Conservation (phyloP, 1,140 invertebrate genomes). For the Geopemphigus sp. region DNA sequence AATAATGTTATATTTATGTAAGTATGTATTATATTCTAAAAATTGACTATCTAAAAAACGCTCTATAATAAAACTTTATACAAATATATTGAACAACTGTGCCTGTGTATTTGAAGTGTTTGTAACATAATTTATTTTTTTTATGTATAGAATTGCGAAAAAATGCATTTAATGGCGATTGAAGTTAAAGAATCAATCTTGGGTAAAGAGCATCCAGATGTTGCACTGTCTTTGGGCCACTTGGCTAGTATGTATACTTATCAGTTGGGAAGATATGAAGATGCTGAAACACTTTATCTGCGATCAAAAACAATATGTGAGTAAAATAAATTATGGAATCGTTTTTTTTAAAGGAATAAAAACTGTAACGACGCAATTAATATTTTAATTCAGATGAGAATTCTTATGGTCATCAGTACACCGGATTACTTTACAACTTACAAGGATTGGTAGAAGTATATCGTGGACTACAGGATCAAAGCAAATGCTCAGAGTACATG, state of each 20-base stretch:
- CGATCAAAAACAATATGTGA: conserved; percentile 85
- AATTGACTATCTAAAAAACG: no score
- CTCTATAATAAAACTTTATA: no score
- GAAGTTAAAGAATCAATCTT: conserved; percentile 84
- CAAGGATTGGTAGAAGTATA: conserved; percentile 26
- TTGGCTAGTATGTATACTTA: conserved; percentile 91
- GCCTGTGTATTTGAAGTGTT: no score
- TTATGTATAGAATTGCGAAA: conserved; percentile 78
- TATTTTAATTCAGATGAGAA: conserved; percentile 26
- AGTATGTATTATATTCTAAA: no score
- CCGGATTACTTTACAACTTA: conserved; percentile 21
- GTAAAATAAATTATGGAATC: conserved; percentile 52
- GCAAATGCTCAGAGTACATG: neutral
- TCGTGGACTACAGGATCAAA: neutral
- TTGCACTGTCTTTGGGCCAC: conserved; percentile 86
- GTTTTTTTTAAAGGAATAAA: neutral
- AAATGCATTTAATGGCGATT: conserved; percentile 88
- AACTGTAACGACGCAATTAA: no score
- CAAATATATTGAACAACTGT: no score
- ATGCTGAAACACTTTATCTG: conserved; percentile 82
- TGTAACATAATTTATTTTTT: no score
- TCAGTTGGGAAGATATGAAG: conserved; percentile 80
- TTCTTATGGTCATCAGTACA: conserved; percentile 29
- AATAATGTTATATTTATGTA: no score
- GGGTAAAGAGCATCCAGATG: conserved; percentile 85